Evolutionary conservation across 2,888 invertebrate genomes (phyloP), one percentile per base, ranked within the genome.

Genomic region (Melangyna quadrimaculata): DNA sequence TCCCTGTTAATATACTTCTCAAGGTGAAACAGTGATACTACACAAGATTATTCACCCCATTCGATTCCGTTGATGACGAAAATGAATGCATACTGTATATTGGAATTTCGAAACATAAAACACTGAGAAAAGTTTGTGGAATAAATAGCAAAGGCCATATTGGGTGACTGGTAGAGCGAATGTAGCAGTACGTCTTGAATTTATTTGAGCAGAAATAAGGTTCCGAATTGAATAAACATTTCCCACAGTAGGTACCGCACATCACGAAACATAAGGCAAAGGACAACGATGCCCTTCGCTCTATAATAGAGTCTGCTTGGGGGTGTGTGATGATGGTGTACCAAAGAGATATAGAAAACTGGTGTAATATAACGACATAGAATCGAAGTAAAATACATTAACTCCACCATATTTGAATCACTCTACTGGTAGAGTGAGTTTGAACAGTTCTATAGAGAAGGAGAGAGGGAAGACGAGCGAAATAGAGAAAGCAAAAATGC

Each of bases 351-450:
- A 27, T 51, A 24, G 7, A 24, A 24, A 1, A 51, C 51, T 51
- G 45, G 78, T 22, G 37, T 59, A 79, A 75, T 75, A 72, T 77
- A 84, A 80, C 67, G 80, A 84, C 72, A 84, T 84, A 80, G 71
- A 84, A 77, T 69, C 75, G 72, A 84, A 84, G 67, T 80, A 84
- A 84, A 80, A 84, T 77, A 84, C 80, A 84, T 84, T 80, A 84
- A 80, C 71, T 84, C 53, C 80, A 59, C 71, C 69, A 84, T 75
- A 75, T 67, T 75, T 70, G 53, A 70, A 75, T 79, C 79, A 71
- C 63, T 53, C 48, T 19, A 59, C 4, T 45, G 17, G 17, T 45
- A 45, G 45, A 10, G 9, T 32, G 45, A 10, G 9, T 32, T 9
- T n/a, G 9, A n/a, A 32, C 22, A 19, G 45, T 8, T 10, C 0